Conservation (phyloP, 2,888 invertebrate genomes). For the Drosophila peninsularis region DNA sequence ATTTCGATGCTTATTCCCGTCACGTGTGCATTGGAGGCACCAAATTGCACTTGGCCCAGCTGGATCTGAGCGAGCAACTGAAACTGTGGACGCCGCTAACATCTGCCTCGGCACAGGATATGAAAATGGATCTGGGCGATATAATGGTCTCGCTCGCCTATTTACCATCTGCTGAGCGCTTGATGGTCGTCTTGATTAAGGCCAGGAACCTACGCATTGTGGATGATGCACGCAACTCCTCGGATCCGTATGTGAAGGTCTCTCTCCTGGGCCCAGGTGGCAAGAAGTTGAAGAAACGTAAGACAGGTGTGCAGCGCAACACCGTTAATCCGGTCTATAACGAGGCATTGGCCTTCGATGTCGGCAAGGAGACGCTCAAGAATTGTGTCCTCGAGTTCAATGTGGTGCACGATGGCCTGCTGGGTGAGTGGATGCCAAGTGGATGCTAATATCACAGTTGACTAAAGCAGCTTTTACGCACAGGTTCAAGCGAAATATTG, state of each 20-base stretch:
- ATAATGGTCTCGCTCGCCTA: slow-evolving; percentile 96
- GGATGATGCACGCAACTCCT: slow-evolving; percentile 95
- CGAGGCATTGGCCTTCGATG: slow-evolving; percentile 96
- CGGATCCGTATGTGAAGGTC: slow-evolving; percentile 97
- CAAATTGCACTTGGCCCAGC: slow-evolving; percentile 86
- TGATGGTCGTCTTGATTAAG: slow-evolving; percentile 96
- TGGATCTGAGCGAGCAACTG: slow-evolving; percentile 87
- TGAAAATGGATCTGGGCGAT: slow-evolving; percentile 94
- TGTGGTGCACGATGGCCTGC: slow-evolving; percentile 87
- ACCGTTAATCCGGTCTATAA: slow-evolving; percentile 96
- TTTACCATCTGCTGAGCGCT: slow-evolving; percentile 94
- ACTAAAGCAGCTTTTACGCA: slow-evolving; percentile 4
- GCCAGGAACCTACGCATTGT: slow-evolving; percentile 95
- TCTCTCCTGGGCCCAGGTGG: slow-evolving; percentile 94
- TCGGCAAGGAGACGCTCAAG: slow-evolving; percentile 88
- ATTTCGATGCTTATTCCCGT: slow-evolving; percentile 88
- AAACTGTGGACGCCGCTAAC: slow-evolving; percentile 87
- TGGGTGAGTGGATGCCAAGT: slow-evolving; percentile 82
- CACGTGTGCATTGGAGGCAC: slow-evolving; percentile 88
- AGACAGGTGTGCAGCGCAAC: slow-evolving; percentile 94
- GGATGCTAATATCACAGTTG: background rate
- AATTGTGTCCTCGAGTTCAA: slow-evolving; percentile 87
- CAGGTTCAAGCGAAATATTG: slow-evolving; percentile 86
- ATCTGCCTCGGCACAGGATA: slow-evolving; percentile 85
- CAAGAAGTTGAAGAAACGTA: slow-evolving; percentile 96